Conservation (phyloP, 2,888 invertebrate species). For the Subacronicta megacephala region DNA sequence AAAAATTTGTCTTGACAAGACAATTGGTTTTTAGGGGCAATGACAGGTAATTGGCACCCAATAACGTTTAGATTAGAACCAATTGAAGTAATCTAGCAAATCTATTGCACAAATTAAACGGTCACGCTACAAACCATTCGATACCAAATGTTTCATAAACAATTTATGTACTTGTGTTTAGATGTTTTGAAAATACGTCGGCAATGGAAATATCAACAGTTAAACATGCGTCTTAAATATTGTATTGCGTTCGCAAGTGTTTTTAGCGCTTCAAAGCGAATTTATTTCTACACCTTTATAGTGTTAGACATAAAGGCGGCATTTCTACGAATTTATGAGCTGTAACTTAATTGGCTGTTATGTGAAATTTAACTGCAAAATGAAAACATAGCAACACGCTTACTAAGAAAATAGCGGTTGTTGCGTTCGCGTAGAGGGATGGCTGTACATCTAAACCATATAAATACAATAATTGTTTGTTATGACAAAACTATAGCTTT, state of each 20-base stretch:
- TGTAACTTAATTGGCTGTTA: constrained; percentile 43
- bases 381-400: constrained; percentile 59
- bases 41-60: constrained; percentile 18
- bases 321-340: constrained; percentile 1
- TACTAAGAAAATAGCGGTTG: constrained; percentile 54
- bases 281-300: constrained; percentile 13
- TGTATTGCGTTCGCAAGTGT: constrained; percentile 26
- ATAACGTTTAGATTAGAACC: constrained; percentile 13
- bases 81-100: constrained; percentile 25
- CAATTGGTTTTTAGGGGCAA: constrained; percentile 15
- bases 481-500: too few relatives aligned
- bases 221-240: constrained; percentile 31
- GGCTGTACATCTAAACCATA: constrained; percentile 50
- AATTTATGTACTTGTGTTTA: constrained; percentile 10
- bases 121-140: not conserved
- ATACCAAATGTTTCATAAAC: constrained; percentile 31
- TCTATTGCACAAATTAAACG: constrained; percentile 5
- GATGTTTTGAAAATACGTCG: constrained; percentile 49
- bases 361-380: constrained; percentile 63
- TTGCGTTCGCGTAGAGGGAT: constrained; percentile 43
- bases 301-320: constrained; percentile 6
- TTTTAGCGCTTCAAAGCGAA: constrained; percentile 16
- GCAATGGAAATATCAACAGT: constrained; percentile 31
- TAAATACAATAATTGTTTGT: too few relatives aligned
- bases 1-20: constrained; percentile 13